Evolutionary conservation across 2,113 vertebrate species (phyloP).

Genomic region (Girardinichthys multiradiatus): DNA sequence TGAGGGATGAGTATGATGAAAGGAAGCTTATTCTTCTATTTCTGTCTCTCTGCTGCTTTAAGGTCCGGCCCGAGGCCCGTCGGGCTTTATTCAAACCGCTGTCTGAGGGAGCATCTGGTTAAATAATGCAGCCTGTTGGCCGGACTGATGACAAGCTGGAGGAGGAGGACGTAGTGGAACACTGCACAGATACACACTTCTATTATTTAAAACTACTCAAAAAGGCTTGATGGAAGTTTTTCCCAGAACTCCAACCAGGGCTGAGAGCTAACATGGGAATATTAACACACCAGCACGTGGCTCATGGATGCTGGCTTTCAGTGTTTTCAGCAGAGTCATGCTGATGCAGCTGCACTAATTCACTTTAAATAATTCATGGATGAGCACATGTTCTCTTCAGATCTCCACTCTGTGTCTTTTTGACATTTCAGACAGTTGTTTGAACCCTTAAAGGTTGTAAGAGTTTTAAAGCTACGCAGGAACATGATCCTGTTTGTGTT

Average conservation of each 20-base stretch:
- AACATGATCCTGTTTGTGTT: neutral
- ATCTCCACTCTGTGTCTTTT: neutral
- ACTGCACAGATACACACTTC: slow-evolving; percentile 45
- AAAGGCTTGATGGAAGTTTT: slow-evolving; percentile 29
- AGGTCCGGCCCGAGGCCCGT: neutral
- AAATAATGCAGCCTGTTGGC: slow-evolving; percentile 66
- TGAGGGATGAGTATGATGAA: too few species aligned
- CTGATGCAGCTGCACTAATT: neutral
- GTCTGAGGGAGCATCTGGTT: too few species aligned
- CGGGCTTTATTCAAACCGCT: slow-evolving; percentile 14
- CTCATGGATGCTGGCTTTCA: neutral
- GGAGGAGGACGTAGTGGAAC: slow-evolving; percentile 29
- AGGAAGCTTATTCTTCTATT: too few species aligned
- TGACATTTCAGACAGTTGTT: too few species aligned
- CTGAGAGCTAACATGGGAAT: neutral
- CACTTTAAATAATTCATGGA: neutral
- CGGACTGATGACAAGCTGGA: slow-evolving; percentile 22
- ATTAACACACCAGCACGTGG: neutral
- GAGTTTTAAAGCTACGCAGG: too few species aligned
- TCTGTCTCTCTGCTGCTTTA: too few species aligned
- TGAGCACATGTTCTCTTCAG: neutral
- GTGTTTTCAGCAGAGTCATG: neutral
- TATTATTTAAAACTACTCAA: slow-evolving; percentile 61
- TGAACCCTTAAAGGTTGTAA: too few species aligned
- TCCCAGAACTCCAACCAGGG: neutral